Evolutionary conservation across 2,888 invertebrate species (phyloP).

Genomic region (Apeira syringaria): DNA sequence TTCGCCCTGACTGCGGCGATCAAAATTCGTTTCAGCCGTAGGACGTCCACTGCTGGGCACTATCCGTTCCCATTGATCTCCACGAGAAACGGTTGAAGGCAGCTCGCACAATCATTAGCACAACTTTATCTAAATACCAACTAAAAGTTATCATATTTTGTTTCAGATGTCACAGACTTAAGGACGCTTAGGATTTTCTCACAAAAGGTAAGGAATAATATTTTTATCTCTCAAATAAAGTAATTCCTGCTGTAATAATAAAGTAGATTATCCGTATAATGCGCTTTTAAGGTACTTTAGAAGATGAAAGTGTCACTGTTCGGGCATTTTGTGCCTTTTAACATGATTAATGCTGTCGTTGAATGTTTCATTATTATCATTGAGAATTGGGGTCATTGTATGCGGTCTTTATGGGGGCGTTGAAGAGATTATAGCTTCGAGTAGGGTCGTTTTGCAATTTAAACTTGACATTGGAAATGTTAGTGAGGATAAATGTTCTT

Average conservation of each 20-base stretch:
- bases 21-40: too few relatives aligned
- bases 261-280: constrained; percentile 11
- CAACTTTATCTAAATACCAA: neutral
- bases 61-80: too few relatives aligned
- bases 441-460: constrained; percentile 1
- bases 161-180: constrained; percentile 46
- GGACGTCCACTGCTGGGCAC: too few relatives aligned
- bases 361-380: constrained; percentile 45
- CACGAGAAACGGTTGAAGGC: too few relatives aligned
- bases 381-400: constrained; percentile 17
- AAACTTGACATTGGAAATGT: constrained; percentile 18
- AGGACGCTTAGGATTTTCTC: constrained; percentile 19
- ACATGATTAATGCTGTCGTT: constrained; percentile 24
- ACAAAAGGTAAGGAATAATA: constrained; percentile 36
- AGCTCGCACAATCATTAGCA: too few relatives aligned
- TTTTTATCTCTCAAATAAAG: constrained; percentile 10
- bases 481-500: too few relatives aligned
- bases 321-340: constrained; percentile 31
- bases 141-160: constrained; percentile 19
- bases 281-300: constrained; percentile 29
- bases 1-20: too few relatives aligned
- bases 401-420: constrained; percentile 10
- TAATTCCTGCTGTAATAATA: constrained; percentile 4
- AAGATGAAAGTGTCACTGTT: constrained; percentile 25
- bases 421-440: constrained; percentile 8